Base-by-base conservation (phyloP, 2,113 vertebrate species). In the Limnothrissa miodon region DNA sequence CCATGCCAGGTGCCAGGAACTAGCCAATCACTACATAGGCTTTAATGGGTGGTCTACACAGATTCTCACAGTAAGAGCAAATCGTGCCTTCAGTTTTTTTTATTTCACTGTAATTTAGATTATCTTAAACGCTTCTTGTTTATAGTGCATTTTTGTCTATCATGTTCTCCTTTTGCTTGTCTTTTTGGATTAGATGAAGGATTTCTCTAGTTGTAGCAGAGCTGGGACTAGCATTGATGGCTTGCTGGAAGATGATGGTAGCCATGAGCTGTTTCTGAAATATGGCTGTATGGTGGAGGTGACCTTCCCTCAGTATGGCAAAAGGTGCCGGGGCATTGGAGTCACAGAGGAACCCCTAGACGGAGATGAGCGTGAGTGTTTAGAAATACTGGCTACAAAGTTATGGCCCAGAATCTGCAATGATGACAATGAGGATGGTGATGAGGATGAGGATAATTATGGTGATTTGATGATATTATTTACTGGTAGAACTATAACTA, bases 1-100 rank as follows among this genome's bases (percentile, higher is more conserved):
- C 84, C 87, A 91, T 78, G 79, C 85, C 81, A 94, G 89, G 74
- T 95, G 95, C 85, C 93, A 93, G 83, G 91, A 95, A 36, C 17
- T 95, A 48, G 94, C 95, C 51, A 94, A 94, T 86, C 87, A 93
- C 84, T 95, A 94, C 84, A 89, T 95, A 29, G 93, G 95, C 8
- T 95, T 95, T 81, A 93, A 92, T 0, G 93, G 95, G n/a, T 96
- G 95, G 94, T 94, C 89, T 56, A 94, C 93, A 83, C 91, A 78
- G 66, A 93, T 96, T 56, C 74, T 95, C 62, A 93, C 87, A 19
- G 95, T 96, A 90, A 93, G 90, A 80, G 42, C 59, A 33, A 33
- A 13, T 39, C 23, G 1, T 21, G 19, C 6, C 19, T 21, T 23
- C 4, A 56, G 51, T 56, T 56, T 56, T 19, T 15, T 3, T 19